Conservation (phyloP, 2,888 invertebrate species). For the Diaprepes abbreviatus region DNA sequence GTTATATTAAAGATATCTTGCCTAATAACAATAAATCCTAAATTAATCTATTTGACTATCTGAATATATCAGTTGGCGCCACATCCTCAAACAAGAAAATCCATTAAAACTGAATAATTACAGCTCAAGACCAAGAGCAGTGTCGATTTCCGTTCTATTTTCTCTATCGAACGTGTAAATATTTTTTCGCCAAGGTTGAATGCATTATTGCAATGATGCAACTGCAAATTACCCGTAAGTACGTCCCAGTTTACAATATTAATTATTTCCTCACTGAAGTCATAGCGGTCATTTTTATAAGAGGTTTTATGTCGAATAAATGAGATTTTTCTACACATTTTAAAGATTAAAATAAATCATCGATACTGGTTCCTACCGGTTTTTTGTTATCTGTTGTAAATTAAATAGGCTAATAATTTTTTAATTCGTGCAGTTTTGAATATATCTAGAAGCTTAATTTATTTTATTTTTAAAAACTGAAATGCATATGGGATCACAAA, state of each 20-base stretch:
- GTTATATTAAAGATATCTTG: too few relatives aligned
- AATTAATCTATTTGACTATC: not conserved
- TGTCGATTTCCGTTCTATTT: conserved; percentile 39
- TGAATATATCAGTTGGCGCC: conserved; percentile 33
- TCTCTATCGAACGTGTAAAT: conserved; percentile 35
- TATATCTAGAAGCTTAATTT: too few relatives aligned
- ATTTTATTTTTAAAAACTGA: too few relatives aligned
- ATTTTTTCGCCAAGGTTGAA: conserved; percentile 39
- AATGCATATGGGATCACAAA: too few relatives aligned
- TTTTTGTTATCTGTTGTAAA: too few relatives aligned
- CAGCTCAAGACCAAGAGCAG: conserved; percentile 22
- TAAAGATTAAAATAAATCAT: too few relatives aligned
- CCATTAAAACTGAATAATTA: conserved; percentile 14
- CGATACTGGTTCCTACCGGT: too few relatives aligned
- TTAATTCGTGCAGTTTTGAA: too few relatives aligned
- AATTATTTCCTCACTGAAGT: conserved; percentile 30
- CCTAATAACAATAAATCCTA: too few relatives aligned
- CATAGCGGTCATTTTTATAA: conserved; percentile 21
- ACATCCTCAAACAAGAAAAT: conserved; percentile 11
- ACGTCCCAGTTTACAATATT: conserved; percentile 32
- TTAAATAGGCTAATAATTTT: too few relatives aligned
- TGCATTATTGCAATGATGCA: conserved; percentile 39
- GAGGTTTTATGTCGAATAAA: not conserved
- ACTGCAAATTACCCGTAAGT: conserved; percentile 36
- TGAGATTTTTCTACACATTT: not conserved